These are phyloP conservation scores for Scophthalmus maximus DNA, from an alignment of 2,113 vertebrate genomes.

Conservation along the genomic window DNA sequence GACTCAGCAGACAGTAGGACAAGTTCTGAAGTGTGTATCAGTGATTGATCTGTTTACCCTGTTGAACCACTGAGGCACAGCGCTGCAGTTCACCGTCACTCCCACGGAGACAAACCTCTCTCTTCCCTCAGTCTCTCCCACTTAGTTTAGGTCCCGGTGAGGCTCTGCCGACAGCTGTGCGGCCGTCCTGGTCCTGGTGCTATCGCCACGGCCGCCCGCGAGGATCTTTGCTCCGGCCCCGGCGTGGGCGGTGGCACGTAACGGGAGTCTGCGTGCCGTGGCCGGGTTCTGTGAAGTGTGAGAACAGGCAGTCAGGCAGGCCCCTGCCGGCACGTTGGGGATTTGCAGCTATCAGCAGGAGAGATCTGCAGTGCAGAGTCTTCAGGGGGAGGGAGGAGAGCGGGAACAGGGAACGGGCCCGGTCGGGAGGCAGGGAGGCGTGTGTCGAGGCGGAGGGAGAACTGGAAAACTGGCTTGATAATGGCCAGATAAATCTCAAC, in stretches of 20 bases:
- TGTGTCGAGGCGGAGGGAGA: slow-evolving; percentile 33
- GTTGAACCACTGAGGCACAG: slow-evolving; percentile 60
- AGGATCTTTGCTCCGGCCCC: slow-evolving; percentile 4
- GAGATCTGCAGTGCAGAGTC: slow-evolving; percentile 84
- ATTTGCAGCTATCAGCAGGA: slow-evolving; percentile 79
- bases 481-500: slow-evolving; percentile 40
- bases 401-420: slow-evolving; percentile 21
- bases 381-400: slow-evolving; percentile 54
- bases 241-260: slow-evolving; percentile 32
- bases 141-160: slow-evolving; percentile 13
- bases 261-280: slow-evolving; percentile 35
- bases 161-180: slow-evolving; percentile 1
- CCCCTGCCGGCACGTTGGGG: slow-evolving; percentile 71
- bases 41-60: slow-evolving; percentile 78
- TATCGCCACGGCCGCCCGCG: not conserved
- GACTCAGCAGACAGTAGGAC: slow-evolving; percentile 45
- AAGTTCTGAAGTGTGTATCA: slow-evolving; percentile 61
- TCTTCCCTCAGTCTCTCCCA: slow-evolving; percentile 23
- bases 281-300: slow-evolving; percentile 56
- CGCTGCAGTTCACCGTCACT: slow-evolving; percentile 35
- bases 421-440: slow-evolving; percentile 44
- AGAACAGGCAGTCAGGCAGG: slow-evolving; percentile 51
- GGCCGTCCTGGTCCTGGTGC: not conserved
- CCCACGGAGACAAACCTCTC: slow-evolving; percentile 38
- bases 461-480: slow-evolving; percentile 32